Base-by-base conservation (phyloP, 2,888 invertebrate species). In the Tuta absoluta region DNA sequence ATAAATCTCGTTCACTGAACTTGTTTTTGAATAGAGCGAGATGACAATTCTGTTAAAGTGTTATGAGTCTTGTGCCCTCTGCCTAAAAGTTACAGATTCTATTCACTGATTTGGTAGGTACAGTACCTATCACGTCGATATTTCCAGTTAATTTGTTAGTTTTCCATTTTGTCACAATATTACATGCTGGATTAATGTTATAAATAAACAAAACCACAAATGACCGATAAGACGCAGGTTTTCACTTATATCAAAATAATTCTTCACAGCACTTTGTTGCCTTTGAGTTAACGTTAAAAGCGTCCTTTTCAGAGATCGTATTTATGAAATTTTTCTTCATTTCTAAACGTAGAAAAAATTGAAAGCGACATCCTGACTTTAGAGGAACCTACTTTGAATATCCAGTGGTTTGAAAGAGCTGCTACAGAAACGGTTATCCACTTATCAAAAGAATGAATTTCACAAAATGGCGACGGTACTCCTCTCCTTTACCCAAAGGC, bases 371-470 rank as follows among this genome's bases (percentile, higher is more conserved):
- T 45, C 41, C 53, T 58, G 60, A 60, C 64, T 59, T 60, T 51
- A 28, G 41, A 41, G 57, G 23, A 19, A 49, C 51, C 60, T 64
- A 64, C 60, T 66, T 67, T 65, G 63, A 65, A 65, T 67, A 57
- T 65, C 48, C 68, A 65, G 70, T 68, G 61, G 56, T 57, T 45
- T 57, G 37, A 56, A 64, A 62, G 62, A 41, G 24, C 63, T 64
- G 45, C 62, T 65, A 64, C 65, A 70, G 63, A 65, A 73, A 71
- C 75, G 77, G 83, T 84, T 84, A 83, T 80, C 73, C 81, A 78
- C 82, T 82, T 66, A 61, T 66, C 61, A 63, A 62, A 38, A 66
- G 66, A 63, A 63, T 23, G 63, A 66, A 66, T 63, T 64, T 60
- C 63, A 57, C 74, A 75, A 79, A 80, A 81, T 76, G 80, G 77